phyloP scores from a whole-genome alignment of 2,113 vertebrate species.

The Chaenogobius annularis region DNA sequence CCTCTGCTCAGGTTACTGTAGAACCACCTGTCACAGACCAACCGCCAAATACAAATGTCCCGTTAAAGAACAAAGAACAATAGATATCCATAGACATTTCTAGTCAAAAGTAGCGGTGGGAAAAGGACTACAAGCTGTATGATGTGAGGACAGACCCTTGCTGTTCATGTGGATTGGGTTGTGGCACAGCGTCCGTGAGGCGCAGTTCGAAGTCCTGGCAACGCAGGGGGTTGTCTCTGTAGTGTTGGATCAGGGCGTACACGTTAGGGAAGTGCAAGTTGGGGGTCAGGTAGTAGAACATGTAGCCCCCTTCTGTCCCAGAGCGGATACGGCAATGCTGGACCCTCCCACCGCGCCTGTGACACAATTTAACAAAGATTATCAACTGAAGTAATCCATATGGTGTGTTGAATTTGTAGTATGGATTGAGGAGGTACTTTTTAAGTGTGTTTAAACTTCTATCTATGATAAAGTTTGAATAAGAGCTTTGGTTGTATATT shows the following conservation, averaged over 20 bases:
- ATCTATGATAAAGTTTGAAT: background rate
- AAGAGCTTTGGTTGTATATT: too few relatives aligned
- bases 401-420: background rate
- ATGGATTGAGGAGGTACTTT: too few relatives aligned
- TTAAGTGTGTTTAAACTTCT: background rate
- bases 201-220: slow-evolving; percentile 93
- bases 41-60: background rate
- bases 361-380: slow-evolving; percentile 4
- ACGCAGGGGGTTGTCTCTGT: slow-evolving; percentile 86
- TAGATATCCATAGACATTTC: background rate
- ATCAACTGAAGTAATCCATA: background rate
- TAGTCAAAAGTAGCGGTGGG: background rate
- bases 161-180: slow-evolving; percentile 82
- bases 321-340: slow-evolving; percentile 95
- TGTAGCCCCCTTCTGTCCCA: slow-evolving; percentile 69
- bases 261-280: slow-evolving; percentile 88
- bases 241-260: slow-evolving; percentile 89
- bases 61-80: background rate
- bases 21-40: slow-evolving; percentile 85
- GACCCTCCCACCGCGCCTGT: slow-evolving; percentile 88
- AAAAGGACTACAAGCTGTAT: background rate
- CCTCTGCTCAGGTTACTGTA: slow-evolving; percentile 92
- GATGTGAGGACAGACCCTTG: slow-evolving; percentile 77
- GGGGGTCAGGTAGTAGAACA: slow-evolving; percentile 87
- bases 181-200: slow-evolving; percentile 88